Evolutionary conservation across 1,140 invertebrate genomes (phyloP).

Genomic region (Formica selysi): DNA sequence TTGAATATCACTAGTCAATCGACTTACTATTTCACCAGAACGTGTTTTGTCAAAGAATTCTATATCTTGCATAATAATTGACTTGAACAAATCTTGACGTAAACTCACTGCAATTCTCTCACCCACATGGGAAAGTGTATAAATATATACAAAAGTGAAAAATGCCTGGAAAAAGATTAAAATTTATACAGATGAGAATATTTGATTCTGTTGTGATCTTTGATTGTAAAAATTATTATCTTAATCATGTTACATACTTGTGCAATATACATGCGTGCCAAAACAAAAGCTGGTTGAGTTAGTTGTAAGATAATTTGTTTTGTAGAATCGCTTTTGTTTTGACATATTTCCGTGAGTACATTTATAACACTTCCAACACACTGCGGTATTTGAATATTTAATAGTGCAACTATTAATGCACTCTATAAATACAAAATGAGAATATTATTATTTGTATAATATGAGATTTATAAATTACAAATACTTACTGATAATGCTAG

Average conservation of each 20-base stretch:
- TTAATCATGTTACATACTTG: conserved; percentile 87
- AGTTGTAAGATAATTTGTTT: conserved; percentile 88
- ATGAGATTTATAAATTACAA: conserved; percentile 2
- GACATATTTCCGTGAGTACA: conserved; percentile 88
- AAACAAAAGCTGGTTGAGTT: conserved; percentile 89
- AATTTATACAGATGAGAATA: conserved; percentile 21
- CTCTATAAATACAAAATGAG: conserved; percentile 87
- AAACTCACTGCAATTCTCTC: conserved; percentile 94
- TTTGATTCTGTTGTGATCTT: background rate
- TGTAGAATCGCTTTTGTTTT: conserved; percentile 71
- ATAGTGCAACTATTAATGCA: conserved; percentile 91
- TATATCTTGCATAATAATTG: conserved; percentile 95
- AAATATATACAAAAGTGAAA: conserved; percentile 96
- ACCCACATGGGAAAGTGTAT: conserved; percentile 93
- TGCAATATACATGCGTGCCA: conserved; percentile 89
- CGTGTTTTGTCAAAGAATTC: conserved; percentile 96
- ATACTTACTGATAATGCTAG: conserved; percentile 87
- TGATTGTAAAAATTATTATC: background rate
- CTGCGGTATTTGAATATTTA: conserved; percentile 94
- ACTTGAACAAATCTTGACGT: conserved; percentile 93
- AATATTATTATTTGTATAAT: background rate
- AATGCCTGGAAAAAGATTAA: conserved; percentile 89
- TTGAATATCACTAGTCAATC: conserved; percentile 96
- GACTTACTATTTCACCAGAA: conserved; percentile 96
- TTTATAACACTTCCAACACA: conserved; percentile 92